Conservation (phyloP, 2,888 invertebrate species). For the Sicus ferrugineus region DNA sequence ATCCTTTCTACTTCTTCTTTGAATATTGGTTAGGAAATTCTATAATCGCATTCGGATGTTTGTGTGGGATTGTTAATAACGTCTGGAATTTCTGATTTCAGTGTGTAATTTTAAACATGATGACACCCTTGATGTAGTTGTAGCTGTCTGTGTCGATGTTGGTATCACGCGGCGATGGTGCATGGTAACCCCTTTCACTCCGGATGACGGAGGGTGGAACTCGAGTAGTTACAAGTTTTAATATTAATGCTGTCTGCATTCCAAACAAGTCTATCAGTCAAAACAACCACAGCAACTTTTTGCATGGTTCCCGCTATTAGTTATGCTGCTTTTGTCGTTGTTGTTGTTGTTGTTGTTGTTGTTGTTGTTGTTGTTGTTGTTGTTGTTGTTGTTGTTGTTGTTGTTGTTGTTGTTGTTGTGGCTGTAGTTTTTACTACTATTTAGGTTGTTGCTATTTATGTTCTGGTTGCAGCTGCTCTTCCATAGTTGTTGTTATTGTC, state of each 20-base stretch:
- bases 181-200: not conserved
- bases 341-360: not conserved
- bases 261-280: slow-evolving; percentile 62
- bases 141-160: not conserved
- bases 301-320: slow-evolving; percentile 16
- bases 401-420: no score
- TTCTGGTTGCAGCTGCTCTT: no score
- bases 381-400: no score
- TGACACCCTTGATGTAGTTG: not conserved
- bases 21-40: no score
- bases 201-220: slow-evolving; percentile 7
- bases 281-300: slow-evolving; percentile 44
- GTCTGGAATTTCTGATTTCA: no score
- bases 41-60: no score
- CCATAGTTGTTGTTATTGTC: no score
- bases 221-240: slow-evolving; percentile 36
- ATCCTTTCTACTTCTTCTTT: no score
- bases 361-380: no score
- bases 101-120: no score
- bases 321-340: not conserved
- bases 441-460: not conserved
- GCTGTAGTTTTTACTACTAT: no score
- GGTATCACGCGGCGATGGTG: not conserved
- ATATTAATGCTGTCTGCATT: slow-evolving; percentile 54
- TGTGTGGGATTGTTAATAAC: not conserved